Evolutionary conservation across 2,113 vertebrate genomes (phyloP).

Genomic region (Ammodytes dubius): DNA sequence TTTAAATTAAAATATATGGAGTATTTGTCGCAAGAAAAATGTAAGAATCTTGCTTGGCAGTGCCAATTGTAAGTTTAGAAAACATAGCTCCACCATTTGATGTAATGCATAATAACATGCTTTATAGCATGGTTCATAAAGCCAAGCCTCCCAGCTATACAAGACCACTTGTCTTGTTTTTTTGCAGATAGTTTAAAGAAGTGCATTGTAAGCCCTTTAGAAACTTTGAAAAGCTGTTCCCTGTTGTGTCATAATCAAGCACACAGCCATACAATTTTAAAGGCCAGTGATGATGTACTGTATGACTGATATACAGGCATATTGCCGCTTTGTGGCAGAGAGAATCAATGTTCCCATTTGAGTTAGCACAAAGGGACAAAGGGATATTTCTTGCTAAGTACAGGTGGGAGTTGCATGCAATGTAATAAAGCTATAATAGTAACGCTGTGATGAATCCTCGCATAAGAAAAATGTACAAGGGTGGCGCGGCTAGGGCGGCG

Average conservation of each 20-base stretch:
- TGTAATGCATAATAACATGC: background rate
- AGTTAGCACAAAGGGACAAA: constrained; percentile 21
- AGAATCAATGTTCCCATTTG: constrained; percentile 53
- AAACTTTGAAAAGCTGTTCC: background rate
- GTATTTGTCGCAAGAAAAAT: background rate
- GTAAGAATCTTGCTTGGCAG: background rate
- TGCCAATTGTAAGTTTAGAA: background rate
- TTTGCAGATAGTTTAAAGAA: background rate
- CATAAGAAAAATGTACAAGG: constrained; percentile 24
- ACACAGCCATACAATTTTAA: background rate
- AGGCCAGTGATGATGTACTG: constrained; percentile 21
- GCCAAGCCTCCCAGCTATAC: background rate
- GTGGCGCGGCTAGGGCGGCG: too few species aligned
- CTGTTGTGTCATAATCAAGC: constrained; percentile 7
- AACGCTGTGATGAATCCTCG: constrained; percentile 43
- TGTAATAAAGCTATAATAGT: constrained; percentile 42
- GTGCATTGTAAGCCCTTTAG: background rate
- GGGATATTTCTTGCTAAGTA: constrained; percentile 25
- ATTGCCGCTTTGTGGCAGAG: constrained; percentile 8
- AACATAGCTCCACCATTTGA: background rate
- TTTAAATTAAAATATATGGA: background rate
- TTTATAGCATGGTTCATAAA: background rate
- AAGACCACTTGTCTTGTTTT: background rate
- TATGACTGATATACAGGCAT: constrained; percentile 8
- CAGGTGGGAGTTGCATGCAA: constrained; percentile 25